Percentiles rank a stretch among this genome's conserved stretches.
Evolutionary conservation across 2,888 invertebrate genomes (phyloP).

Genomic region (Augochlorella aurata): DNA sequence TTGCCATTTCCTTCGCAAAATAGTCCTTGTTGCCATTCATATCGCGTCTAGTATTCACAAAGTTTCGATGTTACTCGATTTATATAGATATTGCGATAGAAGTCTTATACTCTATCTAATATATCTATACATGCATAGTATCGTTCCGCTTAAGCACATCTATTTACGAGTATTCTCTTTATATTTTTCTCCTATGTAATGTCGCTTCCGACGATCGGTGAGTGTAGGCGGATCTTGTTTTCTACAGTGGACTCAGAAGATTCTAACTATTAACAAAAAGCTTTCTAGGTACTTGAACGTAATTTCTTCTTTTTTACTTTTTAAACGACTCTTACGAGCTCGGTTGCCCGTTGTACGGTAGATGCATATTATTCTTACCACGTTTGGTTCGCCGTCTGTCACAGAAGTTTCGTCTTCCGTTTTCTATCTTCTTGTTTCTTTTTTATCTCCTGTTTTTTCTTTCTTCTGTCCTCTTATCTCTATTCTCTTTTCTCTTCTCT

Average conservation of each 20-base stretch:
- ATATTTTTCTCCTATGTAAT: conserved; percentile 75
- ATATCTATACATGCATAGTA: neutral
- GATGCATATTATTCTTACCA: conserved; percentile 17
- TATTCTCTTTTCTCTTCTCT: neutral
- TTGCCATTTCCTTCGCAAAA: neutral
- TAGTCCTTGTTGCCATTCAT: neutral
- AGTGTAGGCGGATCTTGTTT: conserved; percentile 81
- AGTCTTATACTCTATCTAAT: neutral
- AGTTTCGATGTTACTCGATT: neutral
- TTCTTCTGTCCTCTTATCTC: neutral
- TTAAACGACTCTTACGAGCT: conserved; percentile 29
- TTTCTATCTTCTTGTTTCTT: neutral
- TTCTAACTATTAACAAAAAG: conserved; percentile 81
- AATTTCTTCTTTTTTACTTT: conserved; percentile 59
- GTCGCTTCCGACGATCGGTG: conserved; percentile 79
- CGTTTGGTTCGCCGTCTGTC: neutral
- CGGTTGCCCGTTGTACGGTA: conserved; percentile 26
- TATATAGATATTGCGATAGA: neutral
- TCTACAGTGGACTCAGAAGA: conserved; percentile 81
- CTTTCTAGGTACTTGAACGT: conserved; percentile 79
- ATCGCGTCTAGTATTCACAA: neutral
- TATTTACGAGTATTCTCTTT: conserved; percentile 73
- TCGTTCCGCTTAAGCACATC: conserved; percentile 53
- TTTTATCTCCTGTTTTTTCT: neutral
- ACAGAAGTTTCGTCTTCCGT: neutral